A percentile compares a stretch with the other conserved stretches of the same genome.
phyloP scores from a whole-genome alignment of 2,113 vertebrate genomes.

The Pterocles burchelli region DNA sequence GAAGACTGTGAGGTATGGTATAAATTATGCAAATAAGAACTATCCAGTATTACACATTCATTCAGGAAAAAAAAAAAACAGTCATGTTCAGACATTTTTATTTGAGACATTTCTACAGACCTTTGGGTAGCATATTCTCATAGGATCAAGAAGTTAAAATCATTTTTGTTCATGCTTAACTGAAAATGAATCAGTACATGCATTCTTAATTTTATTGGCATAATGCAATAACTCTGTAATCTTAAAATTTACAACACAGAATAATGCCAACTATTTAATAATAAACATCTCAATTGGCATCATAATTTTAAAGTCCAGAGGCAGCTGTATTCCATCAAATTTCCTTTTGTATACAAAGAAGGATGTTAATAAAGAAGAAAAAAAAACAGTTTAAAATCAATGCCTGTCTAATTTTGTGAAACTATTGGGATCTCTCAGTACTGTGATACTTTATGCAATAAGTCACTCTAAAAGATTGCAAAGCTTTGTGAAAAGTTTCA shows the following conservation, averaged over 20 bases:
- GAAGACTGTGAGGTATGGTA: neutral
- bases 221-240: neutral
- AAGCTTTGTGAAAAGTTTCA: conserved; percentile 69
- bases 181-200: neutral
- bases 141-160: neutral
- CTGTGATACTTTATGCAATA: conserved; percentile 37
- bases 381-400: conserved; percentile 30
- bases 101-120: neutral
- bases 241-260: conserved; percentile 1
- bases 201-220: conserved; percentile 18
- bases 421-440: neutral
- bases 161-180: neutral
- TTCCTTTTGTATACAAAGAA: neutral
- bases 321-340: conserved; percentile 15
- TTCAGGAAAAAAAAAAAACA: neutral
- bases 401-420: conserved; percentile 56
- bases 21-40: neutral
- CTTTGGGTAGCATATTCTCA: neutral
- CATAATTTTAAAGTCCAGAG: conserved; percentile 11
- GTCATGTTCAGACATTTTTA: neutral
- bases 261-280: conserved; percentile 29
- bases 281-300: neutral
- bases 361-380: conserved; percentile 13
- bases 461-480: conserved; percentile 53
- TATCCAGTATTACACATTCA: neutral